These are phyloP conservation scores for Lithophane ornitopus DNA, from an alignment of 2,888 invertebrate species.

Conservation along the genomic window DNA sequence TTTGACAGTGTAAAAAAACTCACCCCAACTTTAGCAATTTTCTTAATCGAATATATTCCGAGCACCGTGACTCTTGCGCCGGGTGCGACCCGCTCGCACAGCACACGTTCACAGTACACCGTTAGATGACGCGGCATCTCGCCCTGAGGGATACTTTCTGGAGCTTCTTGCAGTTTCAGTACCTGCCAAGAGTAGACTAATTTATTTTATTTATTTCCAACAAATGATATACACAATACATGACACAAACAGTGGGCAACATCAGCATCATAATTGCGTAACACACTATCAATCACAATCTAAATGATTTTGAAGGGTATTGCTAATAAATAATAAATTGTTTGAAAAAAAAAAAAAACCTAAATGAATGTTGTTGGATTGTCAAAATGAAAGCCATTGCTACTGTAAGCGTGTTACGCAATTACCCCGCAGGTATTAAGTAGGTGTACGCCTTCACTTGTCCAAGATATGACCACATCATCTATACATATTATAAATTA, in stretches of 20 bases:
- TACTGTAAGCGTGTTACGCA: too few relatives aligned
- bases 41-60: conserved; percentile 99
- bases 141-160: conserved; percentile 97
- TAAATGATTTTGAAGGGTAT: too few relatives aligned
- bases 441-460: too few relatives aligned
- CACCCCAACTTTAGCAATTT: conserved; percentile 92
- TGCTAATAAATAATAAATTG: too few relatives aligned
- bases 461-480: background rate
- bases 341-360: too few relatives aligned
- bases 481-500: too few relatives aligned
- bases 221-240: background rate
- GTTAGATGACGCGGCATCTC: conserved; percentile 99
- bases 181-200: conserved; percentile 82
- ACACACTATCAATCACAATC: too few relatives aligned
- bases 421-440: too few relatives aligned
- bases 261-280: background rate
- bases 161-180: conserved; percentile 98
- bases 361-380: too few relatives aligned
- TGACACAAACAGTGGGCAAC: background rate
- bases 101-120: conserved; percentile 97
- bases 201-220: background rate
- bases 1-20: conserved; percentile 55
- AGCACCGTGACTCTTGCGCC: conserved; percentile 98
- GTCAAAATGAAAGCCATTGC: too few relatives aligned
- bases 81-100: conserved; percentile 98